Conservation (phyloP, 2,888 invertebrate species). For the Aspidiotus rigidus region DNA sequence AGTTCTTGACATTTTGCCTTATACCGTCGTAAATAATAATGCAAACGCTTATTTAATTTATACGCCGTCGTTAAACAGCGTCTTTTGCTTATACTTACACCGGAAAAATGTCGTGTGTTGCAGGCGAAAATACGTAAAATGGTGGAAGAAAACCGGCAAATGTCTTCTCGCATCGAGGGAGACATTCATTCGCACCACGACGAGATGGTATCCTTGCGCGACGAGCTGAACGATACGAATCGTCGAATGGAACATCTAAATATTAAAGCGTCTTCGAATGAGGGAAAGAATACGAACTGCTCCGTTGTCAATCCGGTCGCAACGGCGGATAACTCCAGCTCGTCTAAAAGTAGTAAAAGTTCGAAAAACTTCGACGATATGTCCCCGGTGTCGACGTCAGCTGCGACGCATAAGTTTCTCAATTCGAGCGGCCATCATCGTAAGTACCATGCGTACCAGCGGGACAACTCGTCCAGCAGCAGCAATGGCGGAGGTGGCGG, state of each 20-base stretch:
- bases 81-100: no score
- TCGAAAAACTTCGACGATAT: constrained; percentile 27
- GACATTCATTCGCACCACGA: constrained; percentile 57
- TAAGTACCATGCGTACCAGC: constrained; percentile 22
- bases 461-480: constrained; percentile 43
- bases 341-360: constrained; percentile 28
- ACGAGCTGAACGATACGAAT: constrained; percentile 50
- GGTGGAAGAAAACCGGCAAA: constrained; percentile 68
- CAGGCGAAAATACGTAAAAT: constrained; percentile 75
- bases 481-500: constrained; percentile 43
- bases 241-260: constrained; percentile 43
- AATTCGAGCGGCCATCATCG: constrained; percentile 19
- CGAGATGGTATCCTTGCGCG: constrained; percentile 50
- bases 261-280: constrained; percentile 39
- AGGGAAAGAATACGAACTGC: constrained; percentile 13
- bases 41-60: background rate
- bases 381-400: constrained; percentile 8
- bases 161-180: constrained; percentile 48
- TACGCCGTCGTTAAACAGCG: background rate
- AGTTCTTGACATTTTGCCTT: background rate
- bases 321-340: constrained; percentile 22
- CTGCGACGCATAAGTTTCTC: constrained; percentile 17
- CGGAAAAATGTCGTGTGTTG: constrained; percentile 7
- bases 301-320: background rate
- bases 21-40: constrained; percentile 3